A percentile compares a stretch with the other conserved stretches of the same genome.
Evolutionary conservation across 2,113 vertebrate species (phyloP).

Genomic region (Oreochromis aureus): DNA sequence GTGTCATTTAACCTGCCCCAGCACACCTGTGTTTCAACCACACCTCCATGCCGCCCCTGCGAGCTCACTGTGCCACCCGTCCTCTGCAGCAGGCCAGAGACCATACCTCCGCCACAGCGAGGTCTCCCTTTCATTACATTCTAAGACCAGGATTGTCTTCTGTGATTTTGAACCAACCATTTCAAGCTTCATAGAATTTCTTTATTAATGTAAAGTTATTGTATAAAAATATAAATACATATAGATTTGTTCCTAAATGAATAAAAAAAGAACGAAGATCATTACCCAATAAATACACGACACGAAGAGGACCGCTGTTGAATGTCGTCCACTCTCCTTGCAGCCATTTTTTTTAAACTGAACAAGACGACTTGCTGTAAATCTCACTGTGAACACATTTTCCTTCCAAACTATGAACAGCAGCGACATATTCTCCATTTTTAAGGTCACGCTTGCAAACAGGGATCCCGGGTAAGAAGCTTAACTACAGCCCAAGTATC

Average conservation of each 20-base stretch:
- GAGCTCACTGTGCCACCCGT: background rate
- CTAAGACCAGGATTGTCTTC: background rate
- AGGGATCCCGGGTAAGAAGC: slow-evolving; percentile 31
- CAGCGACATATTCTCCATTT: background rate
- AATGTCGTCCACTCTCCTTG: fast-evolving
- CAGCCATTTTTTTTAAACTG: background rate
- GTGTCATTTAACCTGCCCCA: background rate
- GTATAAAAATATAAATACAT: fast-evolving
- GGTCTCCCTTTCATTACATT: background rate
- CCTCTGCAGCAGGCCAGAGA: background rate
- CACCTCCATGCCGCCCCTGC: background rate
- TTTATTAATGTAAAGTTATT: background rate
- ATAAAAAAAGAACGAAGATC: fast-evolving
- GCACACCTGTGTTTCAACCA: background rate
- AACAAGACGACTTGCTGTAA: background rate
- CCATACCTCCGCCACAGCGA: fast-evolving
- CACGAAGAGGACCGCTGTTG: fast-evolving
- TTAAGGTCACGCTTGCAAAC: slow-evolving; percentile 27
- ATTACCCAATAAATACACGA: fast-evolving
- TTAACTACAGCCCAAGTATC: slow-evolving; percentile 40
- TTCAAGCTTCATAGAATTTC: background rate
- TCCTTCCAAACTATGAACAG: background rate
- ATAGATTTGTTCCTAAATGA: fast-evolving
- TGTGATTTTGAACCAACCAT: background rate
- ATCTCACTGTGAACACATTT: background rate